A percentile compares a stretch with the other conserved stretches of the same genome.
Evolutionary conservation across 2,888 invertebrate genomes (phyloP).

Genomic region (Agrotis exclamationis): DNA sequence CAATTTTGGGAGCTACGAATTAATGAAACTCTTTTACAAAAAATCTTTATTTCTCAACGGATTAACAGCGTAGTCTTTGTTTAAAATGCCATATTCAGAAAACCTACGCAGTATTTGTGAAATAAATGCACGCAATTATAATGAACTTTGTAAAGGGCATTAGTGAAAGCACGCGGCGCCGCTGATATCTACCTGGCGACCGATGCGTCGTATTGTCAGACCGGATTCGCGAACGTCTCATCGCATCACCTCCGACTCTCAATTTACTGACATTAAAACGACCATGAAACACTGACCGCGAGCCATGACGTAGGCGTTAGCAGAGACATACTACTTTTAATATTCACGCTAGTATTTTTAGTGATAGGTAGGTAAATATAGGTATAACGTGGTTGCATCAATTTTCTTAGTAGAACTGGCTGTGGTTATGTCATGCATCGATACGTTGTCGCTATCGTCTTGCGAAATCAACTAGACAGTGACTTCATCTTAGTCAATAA

Average conservation of each 20-base stretch:
- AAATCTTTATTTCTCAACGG: not conserved
- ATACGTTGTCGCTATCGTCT: slow-evolving; percentile 68
- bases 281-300: slow-evolving; percentile 78
- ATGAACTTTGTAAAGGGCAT: slow-evolving; percentile 62
- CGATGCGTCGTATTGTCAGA: slow-evolving; percentile 71
- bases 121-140: slow-evolving; percentile 45
- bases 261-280: slow-evolving; percentile 80
- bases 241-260: slow-evolving; percentile 68
- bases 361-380: slow-evolving; percentile 57
- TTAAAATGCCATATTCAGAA: slow-evolving; percentile 28
- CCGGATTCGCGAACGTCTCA: slow-evolving; percentile 75
- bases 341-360: slow-evolving; percentile 55
- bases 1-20: slow-evolving; percentile 42
- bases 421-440: slow-evolving; percentile 74
- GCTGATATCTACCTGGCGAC: slow-evolving; percentile 73
- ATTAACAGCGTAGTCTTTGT: slow-evolving; percentile 13
- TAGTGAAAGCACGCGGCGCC: slow-evolving; percentile 78
- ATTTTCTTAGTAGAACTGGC: slow-evolving; percentile 65
- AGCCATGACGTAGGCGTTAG: slow-evolving; percentile 55
- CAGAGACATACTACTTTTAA: slow-evolving; percentile 61
- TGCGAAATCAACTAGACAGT: slow-evolving; percentile 73
- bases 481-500: slow-evolving; percentile 72
- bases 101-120: slow-evolving; percentile 35
- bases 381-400: slow-evolving; percentile 68
- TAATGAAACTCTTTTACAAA: slow-evolving; percentile 9